These are phyloP conservation scores for Nasonia giraulti DNA, from an alignment of 1,140 invertebrate genomes.

Conservation along the genomic window DNA sequence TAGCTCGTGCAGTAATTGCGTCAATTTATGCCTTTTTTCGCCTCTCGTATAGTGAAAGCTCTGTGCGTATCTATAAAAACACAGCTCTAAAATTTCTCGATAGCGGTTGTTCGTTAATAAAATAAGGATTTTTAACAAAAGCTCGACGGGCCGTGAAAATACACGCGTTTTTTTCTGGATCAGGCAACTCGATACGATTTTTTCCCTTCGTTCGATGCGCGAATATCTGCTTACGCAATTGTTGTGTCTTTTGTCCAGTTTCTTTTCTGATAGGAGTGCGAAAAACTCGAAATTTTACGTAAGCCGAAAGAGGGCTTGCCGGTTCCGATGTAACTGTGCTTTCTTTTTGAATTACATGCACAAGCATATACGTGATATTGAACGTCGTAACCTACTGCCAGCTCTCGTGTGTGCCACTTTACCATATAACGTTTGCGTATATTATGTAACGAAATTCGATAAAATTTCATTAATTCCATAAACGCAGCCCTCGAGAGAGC, in stretches of 20 bases:
- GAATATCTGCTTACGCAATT: no score
- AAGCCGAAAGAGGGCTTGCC: background rate
- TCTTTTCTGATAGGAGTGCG: background rate
- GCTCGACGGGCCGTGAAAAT: slow-evolving; percentile 17
- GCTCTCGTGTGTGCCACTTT: no score
- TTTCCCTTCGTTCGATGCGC: no score
- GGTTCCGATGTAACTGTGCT: no score
- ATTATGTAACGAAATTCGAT: no score
- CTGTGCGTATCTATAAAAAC: no score
- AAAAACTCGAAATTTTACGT: background rate
- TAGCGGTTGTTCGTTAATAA: background rate
- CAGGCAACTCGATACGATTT: background rate
- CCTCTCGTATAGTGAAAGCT: slow-evolving; percentile 11
- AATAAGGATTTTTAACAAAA: background rate
- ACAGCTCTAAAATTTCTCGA: slow-evolving; percentile 4
- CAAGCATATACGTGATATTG: no score
- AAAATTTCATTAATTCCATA: background rate
- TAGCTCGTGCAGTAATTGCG: slow-evolving; percentile 32
- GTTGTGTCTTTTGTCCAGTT: background rate
- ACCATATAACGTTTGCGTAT: no score
- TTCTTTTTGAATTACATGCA: no score
- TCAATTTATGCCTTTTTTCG: slow-evolving; percentile 28
- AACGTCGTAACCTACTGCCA: background rate
- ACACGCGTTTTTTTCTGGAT: background rate
- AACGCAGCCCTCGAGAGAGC: background rate